Percentiles rank a stretch among this genome's conserved stretches.
Conservation (phyloP, 37 sponge, comb jelly and placozoan species). For the Haliclona indistincta region DNA sequence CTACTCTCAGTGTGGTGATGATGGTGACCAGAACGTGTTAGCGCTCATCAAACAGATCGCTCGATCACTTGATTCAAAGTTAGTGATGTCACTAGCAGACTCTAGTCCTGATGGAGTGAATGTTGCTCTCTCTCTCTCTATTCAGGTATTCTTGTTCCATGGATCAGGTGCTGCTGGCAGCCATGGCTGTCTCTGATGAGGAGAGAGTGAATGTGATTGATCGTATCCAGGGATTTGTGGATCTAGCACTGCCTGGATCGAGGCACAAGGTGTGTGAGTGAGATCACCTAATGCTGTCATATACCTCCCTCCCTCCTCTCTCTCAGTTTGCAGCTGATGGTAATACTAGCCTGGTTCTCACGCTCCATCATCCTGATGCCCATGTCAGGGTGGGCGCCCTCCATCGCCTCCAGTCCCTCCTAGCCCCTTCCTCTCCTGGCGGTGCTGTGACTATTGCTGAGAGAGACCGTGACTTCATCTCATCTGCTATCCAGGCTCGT, state of each 20-base stretch:
- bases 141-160: slow-evolving; percentile 43
- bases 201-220: background rate
- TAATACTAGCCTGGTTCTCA: slow-evolving; percentile 43
- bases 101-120: too few relatives aligned
- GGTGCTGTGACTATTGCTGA: background rate
- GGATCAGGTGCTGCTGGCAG: slow-evolving; percentile 37
- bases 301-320: background rate
- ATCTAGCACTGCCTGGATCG: slow-evolving; percentile 26
- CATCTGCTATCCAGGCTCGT: slow-evolving; percentile 29
- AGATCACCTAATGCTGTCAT: background rate
- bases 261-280: slow-evolving; percentile 36
- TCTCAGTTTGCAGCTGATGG: slow-evolving; percentile 1
- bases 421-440: too few relatives aligned
- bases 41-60: too few relatives aligned
- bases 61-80: too few relatives aligned
- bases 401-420: slow-evolving; percentile 27
- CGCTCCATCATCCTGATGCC: slow-evolving; percentile 66
- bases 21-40: too few relatives aligned
- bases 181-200: background rate
- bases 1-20: background rate
- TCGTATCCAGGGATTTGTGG: slow-evolving; percentile 30
- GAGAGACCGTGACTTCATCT: slow-evolving; percentile 40
- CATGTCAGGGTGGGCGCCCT: slow-evolving; percentile 70
- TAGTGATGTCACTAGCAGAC: too few relatives aligned
- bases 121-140: too few relatives aligned